Conservation (phyloP, 2,113 vertebrate genomes). For the Psophia crepitans region DNA sequence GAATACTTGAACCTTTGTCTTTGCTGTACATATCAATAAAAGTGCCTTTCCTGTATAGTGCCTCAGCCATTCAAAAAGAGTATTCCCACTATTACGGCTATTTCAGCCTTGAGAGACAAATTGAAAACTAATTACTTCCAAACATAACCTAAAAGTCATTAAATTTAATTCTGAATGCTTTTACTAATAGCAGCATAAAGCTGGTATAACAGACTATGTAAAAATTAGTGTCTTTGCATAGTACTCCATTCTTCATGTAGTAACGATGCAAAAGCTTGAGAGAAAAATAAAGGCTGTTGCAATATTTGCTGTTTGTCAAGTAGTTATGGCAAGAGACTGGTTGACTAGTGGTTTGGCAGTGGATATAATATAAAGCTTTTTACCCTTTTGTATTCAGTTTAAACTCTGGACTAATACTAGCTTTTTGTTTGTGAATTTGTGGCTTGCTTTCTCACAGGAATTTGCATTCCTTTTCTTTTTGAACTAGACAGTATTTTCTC, state of each 20-base stretch:
- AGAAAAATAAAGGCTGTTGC: neutral
- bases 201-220: neutral
- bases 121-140: neutral
- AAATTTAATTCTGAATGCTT: neutral
- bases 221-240: neutral
- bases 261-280: neutral
- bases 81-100: neutral
- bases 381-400: slow-evolving; percentile 5
- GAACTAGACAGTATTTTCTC: neutral
- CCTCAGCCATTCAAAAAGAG: neutral
- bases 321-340: neutral
- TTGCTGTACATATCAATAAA: neutral
- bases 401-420: neutral
- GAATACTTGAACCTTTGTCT: neutral
- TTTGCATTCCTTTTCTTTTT: neutral
- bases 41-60: neutral
- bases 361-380: neutral
- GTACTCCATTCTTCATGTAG: fast-evolving
- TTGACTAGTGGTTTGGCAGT: slow-evolving; percentile 13
- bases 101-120: neutral
- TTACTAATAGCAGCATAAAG: neutral
- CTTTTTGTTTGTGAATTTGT: slow-evolving; percentile 22
- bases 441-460: slow-evolving; percentile 38
- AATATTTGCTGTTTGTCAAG: slow-evolving; percentile 17
- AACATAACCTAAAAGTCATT: neutral